phyloP scores from a whole-genome alignment of 1,140 invertebrate genomes.

The Anoplolepis gracilipes region DNA sequence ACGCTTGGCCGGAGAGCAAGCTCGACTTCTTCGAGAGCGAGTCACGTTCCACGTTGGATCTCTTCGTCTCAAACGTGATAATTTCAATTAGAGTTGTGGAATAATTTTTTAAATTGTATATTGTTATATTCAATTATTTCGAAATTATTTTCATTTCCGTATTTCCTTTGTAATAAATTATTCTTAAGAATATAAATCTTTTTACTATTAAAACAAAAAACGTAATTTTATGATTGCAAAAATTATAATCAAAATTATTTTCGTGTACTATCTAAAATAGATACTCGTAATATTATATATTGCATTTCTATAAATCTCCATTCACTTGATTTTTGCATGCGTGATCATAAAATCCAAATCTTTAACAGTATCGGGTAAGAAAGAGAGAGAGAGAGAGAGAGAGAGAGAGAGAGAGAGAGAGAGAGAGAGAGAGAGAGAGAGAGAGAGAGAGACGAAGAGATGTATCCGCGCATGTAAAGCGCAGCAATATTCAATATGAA shows the following conservation, averaged over 20 bases:
- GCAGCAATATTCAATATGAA: constrained; percentile 4
- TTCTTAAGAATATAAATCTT: not conserved
- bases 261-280: not conserved
- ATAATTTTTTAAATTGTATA: not conserved
- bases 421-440: no score
- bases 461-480: not conserved
- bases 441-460: not conserved
- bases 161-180: not conserved
- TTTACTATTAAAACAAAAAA: not conserved
- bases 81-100: not conserved
- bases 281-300: not conserved
- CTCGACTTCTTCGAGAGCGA: constrained; percentile 13
- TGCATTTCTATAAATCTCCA: not conserved
- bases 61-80: not conserved
- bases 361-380: not conserved
- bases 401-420: no score
- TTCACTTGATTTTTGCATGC: not conserved
- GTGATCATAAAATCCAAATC: not conserved
- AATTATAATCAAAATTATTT: not conserved
- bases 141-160: not conserved
- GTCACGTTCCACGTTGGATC: not conserved
- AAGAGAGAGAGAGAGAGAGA: no score
- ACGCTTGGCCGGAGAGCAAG: constrained; percentile 6
- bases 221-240: not conserved
- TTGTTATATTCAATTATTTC: not conserved